Evolutionary conservation across 2,113 vertebrate species (phyloP), one percentile per base, ranked within the genome.

Genomic region (Psittacus erithacus): DNA sequence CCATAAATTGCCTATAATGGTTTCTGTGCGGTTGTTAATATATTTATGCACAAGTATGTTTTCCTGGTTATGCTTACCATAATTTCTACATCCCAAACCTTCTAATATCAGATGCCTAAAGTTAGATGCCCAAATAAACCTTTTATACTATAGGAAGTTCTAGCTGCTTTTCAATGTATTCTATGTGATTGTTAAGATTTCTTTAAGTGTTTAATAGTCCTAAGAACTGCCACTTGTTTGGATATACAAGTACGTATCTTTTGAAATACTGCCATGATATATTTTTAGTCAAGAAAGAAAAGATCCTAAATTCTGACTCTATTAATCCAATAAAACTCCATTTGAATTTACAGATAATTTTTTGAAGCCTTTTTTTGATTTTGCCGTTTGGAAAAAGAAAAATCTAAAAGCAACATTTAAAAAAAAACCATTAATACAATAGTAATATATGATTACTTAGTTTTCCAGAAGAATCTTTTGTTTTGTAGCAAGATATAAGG

Each of bases 391-490:
- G 33, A 62, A 53, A 19, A 53, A 79, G 24, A 46, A 59, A 82
- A 62, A 60, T n/a, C 43, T 90, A 71, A 94, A 91, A 17, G 31
- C 88, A 95, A 50, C 11, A 29, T 77, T 94, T 82, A 43, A 84
- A 94, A 86, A 39, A 65, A 81, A 59, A 67, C 29, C 29, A 38
- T 91, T 93, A 92, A 53, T 79, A 57, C 87, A 71, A 74, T 41
- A 94, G 44, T 65, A 82, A 38, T 87, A 77, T 88, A 91, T 65
- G 62, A 28, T 69, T 59, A 78, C 79, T 90, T 91, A 70, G 87
- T 68, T 88, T 95, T 78, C 71, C 25, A 49, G 81, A 95, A 82
- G 39, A 67, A 80, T 77, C 10, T 68, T 71, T 81, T 76, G 59
- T 79, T 94, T 88, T 63, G 43, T 55, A 53, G 28, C 10, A 67